phyloP scores from a whole-genome alignment of 2,113 vertebrate species.

The human (Homo sapiens) region DNA sequence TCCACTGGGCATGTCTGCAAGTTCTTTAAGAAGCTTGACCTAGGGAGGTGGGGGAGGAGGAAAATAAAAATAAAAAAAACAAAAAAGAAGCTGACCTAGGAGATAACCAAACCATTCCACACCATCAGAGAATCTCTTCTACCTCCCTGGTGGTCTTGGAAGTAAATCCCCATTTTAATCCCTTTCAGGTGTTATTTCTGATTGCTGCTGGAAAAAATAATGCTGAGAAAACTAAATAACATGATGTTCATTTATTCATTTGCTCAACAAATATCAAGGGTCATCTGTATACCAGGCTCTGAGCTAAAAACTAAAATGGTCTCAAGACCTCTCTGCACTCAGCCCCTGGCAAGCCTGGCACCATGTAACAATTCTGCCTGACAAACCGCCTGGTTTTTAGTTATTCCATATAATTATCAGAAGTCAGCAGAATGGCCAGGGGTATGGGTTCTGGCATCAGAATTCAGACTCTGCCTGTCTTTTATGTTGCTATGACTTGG shows the following conservation, averaged over 20 bases:
- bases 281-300: background rate
- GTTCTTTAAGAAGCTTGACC: background rate
- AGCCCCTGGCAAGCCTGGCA: too few relatives aligned
- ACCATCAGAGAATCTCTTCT: fast-evolving
- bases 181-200: too few relatives aligned
- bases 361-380: fast-evolving
- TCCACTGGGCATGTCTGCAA: fast-evolving
- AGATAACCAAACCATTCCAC: background rate
- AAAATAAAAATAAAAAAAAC: too few relatives aligned
- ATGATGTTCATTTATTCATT: fast-evolving
- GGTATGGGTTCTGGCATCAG: fast-evolving
- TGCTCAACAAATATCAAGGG: background rate
- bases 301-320: background rate
- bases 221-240: background rate
- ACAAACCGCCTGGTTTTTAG: fast-evolving
- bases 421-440: fast-evolving
- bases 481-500: background rate
- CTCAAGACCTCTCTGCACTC: background rate
- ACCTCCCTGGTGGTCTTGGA: background rate
- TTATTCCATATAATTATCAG: fast-evolving
- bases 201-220: background rate
- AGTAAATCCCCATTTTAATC: background rate
- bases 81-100: background rate
- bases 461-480: background rate
- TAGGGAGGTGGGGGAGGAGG: too few relatives aligned